Conservation (phyloP, 2,113 vertebrate genomes). For the Peromyscus maniculatus region DNA sequence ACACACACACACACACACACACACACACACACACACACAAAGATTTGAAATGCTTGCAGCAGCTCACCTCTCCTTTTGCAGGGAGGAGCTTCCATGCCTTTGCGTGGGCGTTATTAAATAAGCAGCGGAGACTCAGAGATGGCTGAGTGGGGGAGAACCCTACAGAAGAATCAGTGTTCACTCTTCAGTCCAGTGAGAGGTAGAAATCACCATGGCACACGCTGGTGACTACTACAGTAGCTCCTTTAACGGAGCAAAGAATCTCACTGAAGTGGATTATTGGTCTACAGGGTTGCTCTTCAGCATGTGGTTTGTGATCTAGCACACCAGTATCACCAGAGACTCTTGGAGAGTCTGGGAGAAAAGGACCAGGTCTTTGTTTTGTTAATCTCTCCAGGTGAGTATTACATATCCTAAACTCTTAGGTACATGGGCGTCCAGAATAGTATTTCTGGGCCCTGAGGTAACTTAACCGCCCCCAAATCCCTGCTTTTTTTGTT, state of each 20-base stretch:
- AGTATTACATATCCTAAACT: background rate
- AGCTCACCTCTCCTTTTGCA: background rate
- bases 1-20: too few relatives aligned
- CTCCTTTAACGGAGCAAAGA: background rate
- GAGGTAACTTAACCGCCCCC: background rate
- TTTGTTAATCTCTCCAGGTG: background rate
- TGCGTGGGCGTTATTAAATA: conserved; percentile 30
- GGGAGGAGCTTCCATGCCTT: background rate
- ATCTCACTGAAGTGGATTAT: background rate
- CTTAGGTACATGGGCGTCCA: background rate
- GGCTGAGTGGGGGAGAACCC: accelerated
- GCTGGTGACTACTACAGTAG: background rate
- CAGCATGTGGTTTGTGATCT: background rate
- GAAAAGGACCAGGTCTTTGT: background rate
- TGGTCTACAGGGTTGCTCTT: background rate
- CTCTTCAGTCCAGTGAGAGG: background rate
- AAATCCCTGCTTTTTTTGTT: background rate
- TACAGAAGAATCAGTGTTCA: background rate
- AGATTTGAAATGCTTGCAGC: background rate
- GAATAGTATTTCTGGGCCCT: background rate
- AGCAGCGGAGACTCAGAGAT: background rate
- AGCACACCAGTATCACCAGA: background rate
- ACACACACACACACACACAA: too few relatives aligned
- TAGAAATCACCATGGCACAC: background rate
- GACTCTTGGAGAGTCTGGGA: background rate